phyloP scores from a whole-genome alignment of 2,888 invertebrate species.

The Hirtodrosophila duncani region DNA sequence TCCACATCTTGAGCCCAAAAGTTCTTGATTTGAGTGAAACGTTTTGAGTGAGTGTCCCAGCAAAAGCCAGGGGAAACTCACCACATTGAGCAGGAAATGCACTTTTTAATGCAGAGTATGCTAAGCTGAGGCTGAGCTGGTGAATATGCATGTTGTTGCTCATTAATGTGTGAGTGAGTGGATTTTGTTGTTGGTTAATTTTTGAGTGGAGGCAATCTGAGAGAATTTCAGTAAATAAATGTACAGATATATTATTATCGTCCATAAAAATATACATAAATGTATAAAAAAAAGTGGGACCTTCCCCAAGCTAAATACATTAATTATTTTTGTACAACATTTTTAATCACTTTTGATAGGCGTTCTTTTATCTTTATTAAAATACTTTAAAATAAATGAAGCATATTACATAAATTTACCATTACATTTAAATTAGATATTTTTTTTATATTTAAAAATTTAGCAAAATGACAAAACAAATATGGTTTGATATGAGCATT shows the following conservation, averaged over 20 bases:
- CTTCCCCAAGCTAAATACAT: too few relatives aligned
- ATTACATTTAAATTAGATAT: not conserved
- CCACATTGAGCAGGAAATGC: constrained; percentile 70
- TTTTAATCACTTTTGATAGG: too few relatives aligned
- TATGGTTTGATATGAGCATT: too few relatives aligned
- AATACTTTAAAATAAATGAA: too few relatives aligned
- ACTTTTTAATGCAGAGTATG: constrained; percentile 41
- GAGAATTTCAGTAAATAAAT: not conserved
- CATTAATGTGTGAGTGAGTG: constrained; percentile 42
- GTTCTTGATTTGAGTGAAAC: constrained; percentile 46
- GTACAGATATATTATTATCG: not conserved
- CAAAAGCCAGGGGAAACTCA: constrained; percentile 37
- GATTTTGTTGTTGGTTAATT: constrained; percentile 31
- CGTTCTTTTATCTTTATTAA: too few relatives aligned
- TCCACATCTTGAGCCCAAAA: constrained; percentile 24
- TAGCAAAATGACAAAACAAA: not conserved
- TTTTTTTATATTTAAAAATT: not conserved
- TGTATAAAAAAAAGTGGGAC: too few relatives aligned
- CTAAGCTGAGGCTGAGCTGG: constrained; percentile 21
- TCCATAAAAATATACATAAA: not conserved
- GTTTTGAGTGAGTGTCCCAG: constrained; percentile 13
- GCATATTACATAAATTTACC: too few relatives aligned
- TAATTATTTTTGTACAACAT: too few relatives aligned
- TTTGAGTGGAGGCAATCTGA: constrained; percentile 35
- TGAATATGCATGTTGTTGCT: constrained; percentile 19